Evolutionary conservation across 2,888 invertebrate species (phyloP).

Genomic region (Agrotis exclamationis): DNA sequence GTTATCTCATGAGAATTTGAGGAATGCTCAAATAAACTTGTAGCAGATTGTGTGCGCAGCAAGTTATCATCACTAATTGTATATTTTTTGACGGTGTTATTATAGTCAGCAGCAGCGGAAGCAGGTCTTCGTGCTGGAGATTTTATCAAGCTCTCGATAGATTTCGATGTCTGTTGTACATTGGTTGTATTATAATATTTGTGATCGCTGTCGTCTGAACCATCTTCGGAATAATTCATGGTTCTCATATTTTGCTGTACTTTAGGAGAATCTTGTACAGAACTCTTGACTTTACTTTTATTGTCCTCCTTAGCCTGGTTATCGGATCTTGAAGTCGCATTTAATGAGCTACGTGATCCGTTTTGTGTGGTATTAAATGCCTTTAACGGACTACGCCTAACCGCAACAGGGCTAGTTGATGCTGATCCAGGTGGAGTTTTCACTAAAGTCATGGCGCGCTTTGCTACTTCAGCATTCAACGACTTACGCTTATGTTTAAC

Average conservation of each 20-base stretch:
- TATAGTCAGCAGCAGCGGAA: constrained; percentile 74
- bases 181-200: constrained; percentile 68
- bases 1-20: constrained; percentile 46
- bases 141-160: constrained; percentile 80
- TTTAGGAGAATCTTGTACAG: constrained; percentile 39
- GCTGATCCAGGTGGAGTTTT: constrained; percentile 82
- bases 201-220: constrained; percentile 72
- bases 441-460: constrained; percentile 77
- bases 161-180: constrained; percentile 73
- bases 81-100: constrained; percentile 69
- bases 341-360: constrained; percentile 16
- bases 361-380: constrained; percentile 39
- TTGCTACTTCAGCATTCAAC: constrained; percentile 74
- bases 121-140: constrained; percentile 83
- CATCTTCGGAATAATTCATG: constrained; percentile 65
- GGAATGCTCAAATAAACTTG: constrained; percentile 68
- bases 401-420: constrained; percentile 72
- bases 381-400: constrained; percentile 60
- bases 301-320: constrained; percentile 19
- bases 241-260: constrained; percentile 40
- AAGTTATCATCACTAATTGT: constrained; percentile 66
- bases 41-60: constrained; percentile 76
- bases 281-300: constrained; percentile 30
- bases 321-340: constrained; percentile 20
- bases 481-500: constrained; percentile 71